phyloP scores from a whole-genome alignment of 2,797 vertebrate genomes.

The Tenualosa thibaudeaui region DNA sequence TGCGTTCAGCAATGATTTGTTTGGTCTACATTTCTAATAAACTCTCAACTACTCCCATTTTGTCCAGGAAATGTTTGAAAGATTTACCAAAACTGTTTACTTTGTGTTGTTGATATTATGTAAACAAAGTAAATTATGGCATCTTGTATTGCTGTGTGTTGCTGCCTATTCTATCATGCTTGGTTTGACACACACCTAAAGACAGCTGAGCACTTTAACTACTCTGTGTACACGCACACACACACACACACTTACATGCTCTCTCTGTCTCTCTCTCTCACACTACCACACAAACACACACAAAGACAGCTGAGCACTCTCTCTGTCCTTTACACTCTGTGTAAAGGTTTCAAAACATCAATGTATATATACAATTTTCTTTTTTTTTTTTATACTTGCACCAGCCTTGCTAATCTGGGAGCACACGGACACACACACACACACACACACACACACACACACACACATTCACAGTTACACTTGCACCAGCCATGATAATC shows the following conservation, averaged over 20 bases:
- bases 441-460: too few relatives aligned
- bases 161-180: neutral
- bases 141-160: neutral
- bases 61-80: neutral
- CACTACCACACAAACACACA: too few relatives aligned
- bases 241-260: too few relatives aligned
- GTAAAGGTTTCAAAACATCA: neutral
- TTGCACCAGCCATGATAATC: too few relatives aligned
- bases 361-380: neutral
- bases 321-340: neutral
- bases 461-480: too few relatives aligned
- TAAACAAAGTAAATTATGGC: neutral
- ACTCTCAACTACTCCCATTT: neutral
- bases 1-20: neutral
- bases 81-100: neutral
- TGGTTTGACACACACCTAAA: neutral
- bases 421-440: too few relatives aligned
- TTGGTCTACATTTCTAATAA: slow-evolving; percentile 8
- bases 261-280: too few relatives aligned
- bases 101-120: neutral
- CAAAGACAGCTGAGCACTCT: neutral
- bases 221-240: too few relatives aligned
- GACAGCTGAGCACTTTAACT: neutral
- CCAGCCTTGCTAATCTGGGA: too few relatives aligned
- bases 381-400: too few relatives aligned